phyloP scores from a whole-genome alignment of 2,888 invertebrate species.

The Calameuta idolon region DNA sequence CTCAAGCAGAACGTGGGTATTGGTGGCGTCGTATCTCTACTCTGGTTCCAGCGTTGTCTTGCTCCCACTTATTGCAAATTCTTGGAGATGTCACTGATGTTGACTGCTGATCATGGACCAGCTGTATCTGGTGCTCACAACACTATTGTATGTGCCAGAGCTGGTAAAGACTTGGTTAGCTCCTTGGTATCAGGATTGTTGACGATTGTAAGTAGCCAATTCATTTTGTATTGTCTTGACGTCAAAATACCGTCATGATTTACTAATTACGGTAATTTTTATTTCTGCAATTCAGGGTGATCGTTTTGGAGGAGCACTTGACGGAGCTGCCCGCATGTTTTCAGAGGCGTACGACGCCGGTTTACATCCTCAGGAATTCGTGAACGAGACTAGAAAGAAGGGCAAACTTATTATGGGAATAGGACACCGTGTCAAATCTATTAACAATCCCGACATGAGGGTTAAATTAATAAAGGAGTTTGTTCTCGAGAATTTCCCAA shows the following conservation, averaged over 20 bases:
- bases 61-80: slow-evolving; percentile 96
- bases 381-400: slow-evolving; percentile 96
- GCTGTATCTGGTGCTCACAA: slow-evolving; percentile 99
- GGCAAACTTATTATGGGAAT: slow-evolving; percentile 99
- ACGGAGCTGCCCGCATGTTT: slow-evolving; percentile 98
- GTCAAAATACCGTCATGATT: neutral
- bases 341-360: slow-evolving; percentile 96
- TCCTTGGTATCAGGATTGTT: slow-evolving; percentile 95
- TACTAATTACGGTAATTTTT: neutral
- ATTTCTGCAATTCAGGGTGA: slow-evolving; percentile 78
- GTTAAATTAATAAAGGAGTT: slow-evolving; percentile 97
- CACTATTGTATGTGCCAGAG: slow-evolving; percentile 96
- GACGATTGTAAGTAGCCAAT: slow-evolving; percentile 84
- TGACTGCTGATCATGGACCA: slow-evolving; percentile 98
- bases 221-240: neutral
- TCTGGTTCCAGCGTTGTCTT: slow-evolving; percentile 98
- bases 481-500: slow-evolving; percentile 93
- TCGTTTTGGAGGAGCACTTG: slow-evolving; percentile 97
- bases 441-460: slow-evolving; percentile 99
- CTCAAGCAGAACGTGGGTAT: slow-evolving; percentile 96
- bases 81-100: slow-evolving; percentile 98
- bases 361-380: slow-evolving; percentile 97
- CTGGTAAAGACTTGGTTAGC: slow-evolving; percentile 97
- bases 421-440: slow-evolving; percentile 90
- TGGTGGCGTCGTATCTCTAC: slow-evolving; percentile 94